Conservation (phyloP, 2,113 vertebrate species). For the Pithys albifrons region DNA sequence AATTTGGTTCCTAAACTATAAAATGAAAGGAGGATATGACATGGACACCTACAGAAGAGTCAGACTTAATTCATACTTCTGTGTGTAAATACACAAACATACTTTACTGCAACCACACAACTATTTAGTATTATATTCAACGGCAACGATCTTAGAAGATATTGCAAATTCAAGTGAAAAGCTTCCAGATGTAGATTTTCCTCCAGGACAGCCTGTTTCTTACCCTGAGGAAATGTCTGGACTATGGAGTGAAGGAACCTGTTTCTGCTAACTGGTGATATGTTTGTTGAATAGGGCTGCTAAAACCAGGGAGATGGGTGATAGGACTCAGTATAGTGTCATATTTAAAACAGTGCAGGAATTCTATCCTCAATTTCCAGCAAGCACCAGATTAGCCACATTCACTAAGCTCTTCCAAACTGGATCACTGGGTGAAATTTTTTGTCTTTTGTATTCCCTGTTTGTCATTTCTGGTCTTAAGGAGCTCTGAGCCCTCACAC, state of each 20-base stretch:
- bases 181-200: background rate
- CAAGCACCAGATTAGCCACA: background rate
- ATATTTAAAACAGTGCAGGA: background rate
- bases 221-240: background rate
- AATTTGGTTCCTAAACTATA: background rate
- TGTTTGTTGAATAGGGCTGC: background rate
- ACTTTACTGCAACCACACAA: background rate
- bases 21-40: background rate
- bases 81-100: background rate
- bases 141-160: background rate
- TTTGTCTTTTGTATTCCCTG: background rate
- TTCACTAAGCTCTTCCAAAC: fast-evolving
- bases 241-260: background rate
- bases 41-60: background rate
- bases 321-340: background rate
- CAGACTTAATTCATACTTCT: background rate
- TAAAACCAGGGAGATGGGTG: background rate
- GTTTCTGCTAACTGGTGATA: background rate
- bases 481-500: background rate
- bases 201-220: background rate
- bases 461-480: background rate
- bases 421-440: background rate
- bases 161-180: background rate
- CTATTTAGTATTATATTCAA: background rate
- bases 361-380: fast-evolving